Conservation (phyloP, 1,140 invertebrate genomes). For the Anoplolepis gracilipes region DNA sequence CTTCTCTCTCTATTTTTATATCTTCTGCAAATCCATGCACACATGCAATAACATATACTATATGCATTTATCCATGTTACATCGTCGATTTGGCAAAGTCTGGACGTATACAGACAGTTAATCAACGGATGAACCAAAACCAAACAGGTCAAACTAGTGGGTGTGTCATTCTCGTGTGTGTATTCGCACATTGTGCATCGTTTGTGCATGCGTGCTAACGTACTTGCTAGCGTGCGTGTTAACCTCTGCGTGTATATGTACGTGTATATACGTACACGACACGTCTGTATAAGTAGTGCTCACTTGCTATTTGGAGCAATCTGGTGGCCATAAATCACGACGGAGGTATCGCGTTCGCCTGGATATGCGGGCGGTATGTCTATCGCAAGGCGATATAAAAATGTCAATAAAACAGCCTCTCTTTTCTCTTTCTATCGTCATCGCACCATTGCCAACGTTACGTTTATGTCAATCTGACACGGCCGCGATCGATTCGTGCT, state of each 20-base stretch:
- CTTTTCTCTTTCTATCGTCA: not conserved
- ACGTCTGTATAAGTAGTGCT: not conserved
- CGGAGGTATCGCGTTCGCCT: slow-evolving; percentile 51
- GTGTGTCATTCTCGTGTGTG: slow-evolving; percentile 67
- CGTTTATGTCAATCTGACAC: slow-evolving; percentile 25
- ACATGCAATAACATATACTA: no score
- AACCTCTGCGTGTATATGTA: no score
- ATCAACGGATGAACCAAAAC: slow-evolving; percentile 80
- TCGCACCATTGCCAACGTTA: slow-evolving; percentile 6
- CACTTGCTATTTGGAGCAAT: slow-evolving; percentile 68
- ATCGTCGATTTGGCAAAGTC: slow-evolving; percentile 48
- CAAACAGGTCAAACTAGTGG: slow-evolving; percentile 75
- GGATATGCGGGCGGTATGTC: slow-evolving; percentile 36
- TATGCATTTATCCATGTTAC: slow-evolving; percentile 4
- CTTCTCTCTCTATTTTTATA: not conserved
- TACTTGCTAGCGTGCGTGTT: not conserved
- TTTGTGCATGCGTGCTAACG: slow-evolving; percentile 1
- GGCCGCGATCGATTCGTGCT: slow-evolving; percentile 36
- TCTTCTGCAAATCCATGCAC: not conserved
- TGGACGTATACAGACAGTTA: slow-evolving; percentile 75
- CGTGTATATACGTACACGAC: not conserved
- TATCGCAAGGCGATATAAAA: slow-evolving; percentile 48
- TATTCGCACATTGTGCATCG: slow-evolving; percentile 27
- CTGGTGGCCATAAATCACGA: slow-evolving; percentile 64
- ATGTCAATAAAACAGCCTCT: slow-evolving; percentile 38